Conservation (phyloP, 1,140 invertebrate species). For the Aphidius ervi region DNA sequence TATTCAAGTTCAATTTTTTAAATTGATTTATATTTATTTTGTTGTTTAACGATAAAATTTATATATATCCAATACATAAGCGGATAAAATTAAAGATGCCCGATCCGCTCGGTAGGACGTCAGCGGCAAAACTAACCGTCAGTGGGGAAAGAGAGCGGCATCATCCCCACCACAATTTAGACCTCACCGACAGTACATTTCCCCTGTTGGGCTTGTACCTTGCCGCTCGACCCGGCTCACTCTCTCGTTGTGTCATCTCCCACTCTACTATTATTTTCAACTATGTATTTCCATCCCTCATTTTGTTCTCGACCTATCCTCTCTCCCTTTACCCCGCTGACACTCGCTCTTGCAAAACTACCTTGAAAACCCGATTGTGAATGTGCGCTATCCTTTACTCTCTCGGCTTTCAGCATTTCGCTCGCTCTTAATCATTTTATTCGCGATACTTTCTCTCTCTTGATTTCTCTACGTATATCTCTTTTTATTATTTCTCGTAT, state of each 20-base stretch:
- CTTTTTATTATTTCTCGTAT: background rate
- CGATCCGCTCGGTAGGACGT: conserved; percentile 41
- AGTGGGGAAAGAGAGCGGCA: conserved; percentile 42
- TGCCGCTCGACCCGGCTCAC: conserved; percentile 20
- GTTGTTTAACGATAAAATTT: too few species aligned
- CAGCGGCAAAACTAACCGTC: conserved; percentile 46
- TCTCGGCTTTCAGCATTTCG: conserved; percentile 10
- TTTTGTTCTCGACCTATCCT: background rate
- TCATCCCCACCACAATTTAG: conserved; percentile 26
- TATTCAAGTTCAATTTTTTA: too few species aligned
- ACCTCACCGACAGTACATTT: conserved; percentile 7
- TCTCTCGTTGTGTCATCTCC: background rate
- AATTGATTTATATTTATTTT: too few species aligned
- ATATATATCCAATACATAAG: too few species aligned
- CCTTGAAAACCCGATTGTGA: conserved; percentile 25
- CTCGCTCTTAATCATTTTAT: conserved; percentile 1
- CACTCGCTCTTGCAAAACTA: conserved; percentile 1
- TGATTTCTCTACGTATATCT: too few species aligned
- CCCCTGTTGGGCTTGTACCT: conserved; percentile 16
- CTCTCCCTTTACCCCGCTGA: conserved; percentile 9
- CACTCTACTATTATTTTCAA: background rate
- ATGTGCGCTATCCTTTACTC: conserved; percentile 13
- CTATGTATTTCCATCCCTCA: background rate
- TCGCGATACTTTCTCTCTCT: background rate
- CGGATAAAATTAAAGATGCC: conserved; percentile 15